Conservation (phyloP, 1,140 invertebrate species). For the Eubasilissa regina region DNA sequence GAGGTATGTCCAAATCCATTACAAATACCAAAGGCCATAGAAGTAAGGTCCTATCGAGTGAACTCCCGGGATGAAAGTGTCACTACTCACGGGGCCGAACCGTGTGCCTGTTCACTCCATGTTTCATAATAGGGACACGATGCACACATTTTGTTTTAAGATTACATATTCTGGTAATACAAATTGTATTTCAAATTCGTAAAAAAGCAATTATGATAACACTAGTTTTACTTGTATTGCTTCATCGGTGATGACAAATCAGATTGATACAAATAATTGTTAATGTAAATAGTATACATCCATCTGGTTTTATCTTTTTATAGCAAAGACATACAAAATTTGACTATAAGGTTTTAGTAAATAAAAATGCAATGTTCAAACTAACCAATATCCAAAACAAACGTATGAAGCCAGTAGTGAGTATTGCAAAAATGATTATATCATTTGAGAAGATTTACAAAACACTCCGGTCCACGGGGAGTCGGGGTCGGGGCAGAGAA, state of each 20-base stretch:
- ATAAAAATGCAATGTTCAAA: conserved; percentile 47
- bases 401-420: conserved; percentile 45
- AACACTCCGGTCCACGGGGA: conserved; percentile 26
- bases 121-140: conserved; percentile 56
- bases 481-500: conserved; percentile 37
- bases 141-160: conserved; percentile 60
- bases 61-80: conserved; percentile 3
- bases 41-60: conserved; percentile 46
- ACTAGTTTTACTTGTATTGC: conserved; percentile 60
- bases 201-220: conserved; percentile 60
- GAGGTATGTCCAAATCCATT: conserved; percentile 63
- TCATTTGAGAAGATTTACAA: neutral
- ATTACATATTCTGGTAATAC: conserved; percentile 60
- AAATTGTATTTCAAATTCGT: conserved; percentile 57
- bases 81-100: neutral
- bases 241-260: conserved; percentile 58
- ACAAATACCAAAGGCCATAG: conserved; percentile 61
- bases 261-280: conserved; percentile 55
- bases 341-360: conserved; percentile 42
- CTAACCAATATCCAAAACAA: conserved; percentile 43
- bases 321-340: conserved; percentile 44
- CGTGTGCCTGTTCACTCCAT: conserved; percentile 34
- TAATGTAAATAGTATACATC: conserved; percentile 55
- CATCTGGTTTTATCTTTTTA: conserved; percentile 49
- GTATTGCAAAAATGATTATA: conserved; percentile 41